Evolutionary conservation across 2,113 vertebrate genomes (phyloP).

Genomic region (Penelope pileata): DNA sequence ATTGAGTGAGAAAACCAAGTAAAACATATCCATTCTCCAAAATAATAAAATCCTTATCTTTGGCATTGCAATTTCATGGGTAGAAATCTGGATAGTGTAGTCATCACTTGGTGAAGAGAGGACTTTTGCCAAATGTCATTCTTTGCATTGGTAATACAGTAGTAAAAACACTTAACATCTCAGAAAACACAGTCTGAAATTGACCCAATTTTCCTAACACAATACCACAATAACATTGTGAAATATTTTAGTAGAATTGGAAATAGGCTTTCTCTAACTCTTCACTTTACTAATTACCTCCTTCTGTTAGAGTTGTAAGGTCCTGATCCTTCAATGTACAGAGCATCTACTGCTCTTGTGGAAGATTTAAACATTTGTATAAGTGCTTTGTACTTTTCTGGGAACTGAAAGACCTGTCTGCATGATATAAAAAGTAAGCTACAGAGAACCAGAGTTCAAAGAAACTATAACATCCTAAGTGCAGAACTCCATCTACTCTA

Average conservation of each 20-base stretch:
- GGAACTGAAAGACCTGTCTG: neutral
- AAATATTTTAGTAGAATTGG: neutral
- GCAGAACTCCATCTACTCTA: neutral
- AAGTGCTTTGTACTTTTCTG: neutral
- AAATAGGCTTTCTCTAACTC: conserved; percentile 19
- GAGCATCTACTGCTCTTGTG: neutral
- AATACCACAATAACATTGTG: neutral
- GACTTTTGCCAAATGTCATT: neutral
- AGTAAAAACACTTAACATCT: neutral
- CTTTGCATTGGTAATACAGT: neutral
- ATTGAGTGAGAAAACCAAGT: neutral
- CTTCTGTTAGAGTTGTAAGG: neutral
- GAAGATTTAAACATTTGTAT: neutral
- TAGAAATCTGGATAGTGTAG: neutral
- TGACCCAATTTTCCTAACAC: neutral
- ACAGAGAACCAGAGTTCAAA: neutral
- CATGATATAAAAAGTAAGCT: neutral
- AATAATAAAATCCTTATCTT: neutral
- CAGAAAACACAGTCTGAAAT: neutral
- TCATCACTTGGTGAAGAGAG: neutral
- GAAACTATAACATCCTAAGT: neutral
- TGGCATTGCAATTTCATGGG: neutral
- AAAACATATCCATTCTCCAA: neutral
- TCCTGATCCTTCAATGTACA: neutral
- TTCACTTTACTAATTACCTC: neutral